Evolutionary conservation across 2,113 vertebrate species (phyloP), one percentile per base, ranked within the genome.

Genomic region (Blennius ocellaris): DNA sequence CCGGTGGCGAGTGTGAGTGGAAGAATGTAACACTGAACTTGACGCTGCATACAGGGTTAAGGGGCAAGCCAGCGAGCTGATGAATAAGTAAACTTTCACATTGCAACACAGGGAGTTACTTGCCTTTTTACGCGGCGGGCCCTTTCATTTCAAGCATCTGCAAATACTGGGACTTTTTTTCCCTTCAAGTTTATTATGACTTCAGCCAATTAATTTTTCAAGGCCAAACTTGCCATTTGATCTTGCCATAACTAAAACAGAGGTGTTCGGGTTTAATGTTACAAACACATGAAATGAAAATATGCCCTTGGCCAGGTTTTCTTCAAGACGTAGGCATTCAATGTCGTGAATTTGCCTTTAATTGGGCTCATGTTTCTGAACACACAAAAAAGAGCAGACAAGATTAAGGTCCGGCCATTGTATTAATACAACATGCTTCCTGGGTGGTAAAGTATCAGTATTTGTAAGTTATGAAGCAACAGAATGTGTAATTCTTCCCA

Each of bases 171-270:
- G 21, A 30, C 21, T 30, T 55, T 48, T 53, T 41, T 15, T 3
- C 5, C 50, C 69, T 51, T 30, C 3, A 9, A 8, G 17, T 69
- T 69, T 43, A 47, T 47, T 41, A 50, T 5, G 38, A 4, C 39
- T 48, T 44, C 14, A 38, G 15, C 52, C 41, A 54, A 64, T 70
- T 70, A 48, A 72, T 74, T 77, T 77, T 51, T 16, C 63, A 80
- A 72, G 81, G 81, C 54, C 58, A 54, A 57, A 51, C 44, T 55
- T 30, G 36, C 11, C 65, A 86, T 74, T 86, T 74, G 61, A 76
- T 64, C 57, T 53, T 7, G 17, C 44, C 52, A 44, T 36, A 71
- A 43, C 17, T 6, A 11, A 74, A 68, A 61, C 48, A 53, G 61
- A 73, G 30, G 53, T 30, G 41, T 48, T 63, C 30, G 10, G 6